Conservation (phyloP, 2,113 vertebrate species). For the Tupaia chinensis region DNA sequence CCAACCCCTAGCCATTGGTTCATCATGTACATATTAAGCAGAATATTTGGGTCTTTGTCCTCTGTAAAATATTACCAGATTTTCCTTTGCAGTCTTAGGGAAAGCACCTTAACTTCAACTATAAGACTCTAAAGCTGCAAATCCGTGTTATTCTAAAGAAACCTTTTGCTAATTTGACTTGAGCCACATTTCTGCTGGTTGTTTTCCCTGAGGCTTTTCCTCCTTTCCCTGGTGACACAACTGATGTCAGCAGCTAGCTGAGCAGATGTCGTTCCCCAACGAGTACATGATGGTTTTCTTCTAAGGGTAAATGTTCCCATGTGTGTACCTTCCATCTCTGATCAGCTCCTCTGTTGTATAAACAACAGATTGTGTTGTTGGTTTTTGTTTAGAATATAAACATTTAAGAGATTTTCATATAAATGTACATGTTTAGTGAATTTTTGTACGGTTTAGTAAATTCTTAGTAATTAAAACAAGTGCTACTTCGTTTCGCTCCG, state of each 20-base stretch:
- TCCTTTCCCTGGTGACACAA: background rate
- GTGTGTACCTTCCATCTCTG: conserved; percentile 20
- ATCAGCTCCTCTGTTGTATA: conserved; percentile 33
- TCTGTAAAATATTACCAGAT: background rate
- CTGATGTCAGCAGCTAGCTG: background rate
- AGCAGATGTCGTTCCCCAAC: conserved; percentile 52
- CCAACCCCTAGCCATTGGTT: too few relatives aligned
- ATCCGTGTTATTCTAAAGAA: background rate
- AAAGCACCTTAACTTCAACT: conserved; percentile 9
- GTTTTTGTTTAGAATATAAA: conserved; percentile 56
- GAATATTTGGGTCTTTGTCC: too few relatives aligned
- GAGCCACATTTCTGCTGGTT: background rate
- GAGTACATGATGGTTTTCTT: conserved; percentile 37
- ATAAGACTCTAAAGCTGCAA: background rate
- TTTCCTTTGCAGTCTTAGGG: background rate
- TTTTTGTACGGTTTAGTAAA: background rate
- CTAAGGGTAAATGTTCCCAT: conserved; percentile 38
- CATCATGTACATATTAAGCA: background rate
- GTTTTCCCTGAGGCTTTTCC: background rate
- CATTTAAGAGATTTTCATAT: conserved; percentile 50
- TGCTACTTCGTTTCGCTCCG: background rate
- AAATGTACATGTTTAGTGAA: conserved; percentile 35
- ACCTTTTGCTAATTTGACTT: background rate
- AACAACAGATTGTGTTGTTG: conserved; percentile 77
- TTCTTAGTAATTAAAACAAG: background rate